Conservation (phyloP, 2,888 invertebrate genomes). For the Epinotia bilunana region DNA sequence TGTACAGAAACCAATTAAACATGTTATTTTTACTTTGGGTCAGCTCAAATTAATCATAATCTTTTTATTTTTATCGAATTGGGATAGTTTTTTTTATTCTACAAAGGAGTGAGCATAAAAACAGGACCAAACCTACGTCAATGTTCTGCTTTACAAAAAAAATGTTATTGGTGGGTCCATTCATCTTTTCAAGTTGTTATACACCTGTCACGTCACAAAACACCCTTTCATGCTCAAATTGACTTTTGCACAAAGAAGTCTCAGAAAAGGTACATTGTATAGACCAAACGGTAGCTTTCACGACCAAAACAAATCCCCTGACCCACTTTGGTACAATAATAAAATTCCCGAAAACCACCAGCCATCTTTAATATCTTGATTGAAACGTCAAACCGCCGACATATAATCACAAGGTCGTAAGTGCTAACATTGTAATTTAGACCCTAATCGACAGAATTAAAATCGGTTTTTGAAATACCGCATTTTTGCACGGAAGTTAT, state of each 20-base stretch:
- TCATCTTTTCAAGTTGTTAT: slow-evolving; percentile 14
- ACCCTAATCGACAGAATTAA: background rate
- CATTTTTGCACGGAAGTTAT: slow-evolving; percentile 30
- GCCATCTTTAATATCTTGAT: slow-evolving; percentile 52
- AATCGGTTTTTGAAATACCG: background rate
- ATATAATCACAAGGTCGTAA: background rate
- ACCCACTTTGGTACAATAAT: slow-evolving; percentile 46
- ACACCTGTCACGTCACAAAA: slow-evolving; percentile 25
- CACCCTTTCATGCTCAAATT: slow-evolving; percentile 25
- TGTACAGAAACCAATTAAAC: too few relatives aligned
- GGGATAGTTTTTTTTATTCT: background rate
- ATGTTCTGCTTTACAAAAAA: background rate
- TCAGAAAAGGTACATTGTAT: slow-evolving; percentile 24
- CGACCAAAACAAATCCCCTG: slow-evolving; percentile 37
- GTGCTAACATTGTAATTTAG: background rate
- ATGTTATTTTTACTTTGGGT: too few relatives aligned
- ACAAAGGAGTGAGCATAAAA: slow-evolving; percentile 13
- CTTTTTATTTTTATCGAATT: background rate
- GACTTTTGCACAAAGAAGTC: slow-evolving; percentile 32
- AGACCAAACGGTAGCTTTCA: slow-evolving; percentile 31
- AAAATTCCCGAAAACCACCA: slow-evolving; percentile 45
- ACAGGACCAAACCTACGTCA: slow-evolving; percentile 15
- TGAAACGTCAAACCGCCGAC: slow-evolving; percentile 52
- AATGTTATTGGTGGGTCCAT: background rate
- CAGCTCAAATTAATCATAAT: too few relatives aligned